Percentiles rank a stretch among this genome's conserved stretches.
Conservation (phyloP, 2,888 invertebrate genomes). For the Oasisia sp. region DNA sequence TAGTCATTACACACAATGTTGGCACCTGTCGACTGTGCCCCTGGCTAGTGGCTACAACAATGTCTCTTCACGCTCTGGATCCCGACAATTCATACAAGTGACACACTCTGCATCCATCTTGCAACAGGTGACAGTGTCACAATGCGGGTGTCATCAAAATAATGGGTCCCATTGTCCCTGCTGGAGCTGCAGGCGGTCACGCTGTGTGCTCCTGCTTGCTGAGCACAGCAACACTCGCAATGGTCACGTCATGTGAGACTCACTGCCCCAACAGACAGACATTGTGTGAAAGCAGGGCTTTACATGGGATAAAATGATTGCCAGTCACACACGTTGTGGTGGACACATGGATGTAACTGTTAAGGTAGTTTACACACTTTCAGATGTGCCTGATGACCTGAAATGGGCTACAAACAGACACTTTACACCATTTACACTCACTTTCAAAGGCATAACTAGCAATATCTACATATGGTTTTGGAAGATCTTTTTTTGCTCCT, state of each 20-base stretch:
- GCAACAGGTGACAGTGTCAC: not conserved
- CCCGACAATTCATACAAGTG: not conserved
- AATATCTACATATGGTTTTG: no score
- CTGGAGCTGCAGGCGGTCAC: not conserved
- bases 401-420: no score
- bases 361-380: no score
- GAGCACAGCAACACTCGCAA: not conserved
- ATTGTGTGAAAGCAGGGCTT: not conserved
- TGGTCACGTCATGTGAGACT: not conserved
- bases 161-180: not conserved
- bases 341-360: no score
- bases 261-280: not conserved
- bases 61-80: not conserved
- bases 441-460: no score
- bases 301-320: no score
- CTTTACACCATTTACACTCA: no score
- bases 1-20: not conserved
- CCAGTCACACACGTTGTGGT: no score
- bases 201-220: not conserved
- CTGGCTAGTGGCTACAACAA: not conserved
- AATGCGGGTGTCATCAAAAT: not conserved
- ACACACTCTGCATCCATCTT: not conserved
- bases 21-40: not conserved
- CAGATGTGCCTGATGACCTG: no score
- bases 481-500: no score